Evolutionary conservation across 2,888 invertebrate species (phyloP).

Genomic region (Amiota communis): DNA sequence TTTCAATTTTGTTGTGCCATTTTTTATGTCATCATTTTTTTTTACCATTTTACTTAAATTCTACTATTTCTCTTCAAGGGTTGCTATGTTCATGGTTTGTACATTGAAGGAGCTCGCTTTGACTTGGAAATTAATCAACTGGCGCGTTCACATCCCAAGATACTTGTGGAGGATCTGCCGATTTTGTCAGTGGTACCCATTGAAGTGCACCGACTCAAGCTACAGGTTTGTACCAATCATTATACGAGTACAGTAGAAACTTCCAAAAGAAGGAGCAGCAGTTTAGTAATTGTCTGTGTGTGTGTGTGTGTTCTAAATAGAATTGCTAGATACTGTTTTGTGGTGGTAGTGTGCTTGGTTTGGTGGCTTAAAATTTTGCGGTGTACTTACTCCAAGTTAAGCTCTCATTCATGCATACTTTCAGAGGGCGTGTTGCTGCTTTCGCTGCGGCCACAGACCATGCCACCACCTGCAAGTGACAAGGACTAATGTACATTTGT

Average conservation of each 20-base stretch:
- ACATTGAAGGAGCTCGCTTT: constrained; percentile 92
- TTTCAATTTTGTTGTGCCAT: constrained; percentile 45
- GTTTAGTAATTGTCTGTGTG: background rate
- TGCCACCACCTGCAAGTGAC: constrained; percentile 58
- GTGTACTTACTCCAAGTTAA: no score
- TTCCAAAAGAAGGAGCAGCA: no score
- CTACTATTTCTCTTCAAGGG: constrained; percentile 75
- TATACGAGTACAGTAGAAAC: no score
- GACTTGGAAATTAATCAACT: constrained; percentile 81
- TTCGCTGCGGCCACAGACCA: constrained; percentile 31
- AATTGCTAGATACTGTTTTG: background rate
- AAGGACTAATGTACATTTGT: constrained; percentile 64
- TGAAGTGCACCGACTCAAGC: constrained; percentile 86
- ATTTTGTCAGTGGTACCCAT: constrained; percentile 89
- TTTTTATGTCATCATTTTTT: constrained; percentile 6
- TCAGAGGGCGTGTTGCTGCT: constrained; percentile 14
- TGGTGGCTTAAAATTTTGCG: constrained; percentile 3
- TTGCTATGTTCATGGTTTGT: constrained; percentile 85
- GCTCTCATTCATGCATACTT: background rate
- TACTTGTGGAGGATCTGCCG: constrained; percentile 88
- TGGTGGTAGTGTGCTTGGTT: background rate
- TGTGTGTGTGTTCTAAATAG: constrained; percentile 5
- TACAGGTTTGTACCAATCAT: constrained; percentile 78
- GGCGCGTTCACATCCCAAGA: constrained; percentile 84
- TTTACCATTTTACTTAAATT: constrained; percentile 13